Evolutionary conservation across 2,888 invertebrate genomes (phyloP), one percentile per base, ranked within the genome.

Genomic region (Ophioninae sp.): DNA sequence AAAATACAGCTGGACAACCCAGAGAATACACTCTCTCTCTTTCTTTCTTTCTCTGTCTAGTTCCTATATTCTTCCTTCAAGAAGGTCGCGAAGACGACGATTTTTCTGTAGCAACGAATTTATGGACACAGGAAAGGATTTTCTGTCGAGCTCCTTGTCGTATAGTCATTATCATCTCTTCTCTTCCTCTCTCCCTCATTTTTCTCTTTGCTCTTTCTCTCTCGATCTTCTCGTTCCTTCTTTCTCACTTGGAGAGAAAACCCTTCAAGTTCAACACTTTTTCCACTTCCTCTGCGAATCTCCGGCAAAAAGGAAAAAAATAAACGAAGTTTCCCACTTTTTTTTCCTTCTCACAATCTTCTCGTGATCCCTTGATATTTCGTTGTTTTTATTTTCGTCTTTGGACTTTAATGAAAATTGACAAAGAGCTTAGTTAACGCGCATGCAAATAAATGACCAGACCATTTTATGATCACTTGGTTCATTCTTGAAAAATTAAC

Each of bases 21-120:
- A 9, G 51, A 63, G 69, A 75, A 56, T 41, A 72, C 20, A 72
- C 51, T 30, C 69, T 68, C 23, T 65, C 56, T 56, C 51, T 75
- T 64, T 44, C 20, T 30, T 30, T 30, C 30, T 3, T 3, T 30
- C 30, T 30, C 10, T 44, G 3, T 58, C 72, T 58, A 65, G 59
- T 79, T 64, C 59, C 22, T 44, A 58, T 73, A 30, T 63, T 74
- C 23, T 61, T 68, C 74, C 63, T 39, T 56, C 63, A 41, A 10
- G 69, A 75, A 68, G 69, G 22, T 69, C 63, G 73, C 73, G 39
- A 77, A 41, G 68, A 74, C 58, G 37, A 58, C 67, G 76, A 80
- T 83, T 83, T 73, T 79, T 80, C 44, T 72, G 44, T 71, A 58
- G 23, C 80, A 58, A 75, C 72, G 67, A 83, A 80, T 80, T 80